Conservation (phyloP, 2,797 vertebrate genomes). For the Toxotes lorentzi region DNA sequence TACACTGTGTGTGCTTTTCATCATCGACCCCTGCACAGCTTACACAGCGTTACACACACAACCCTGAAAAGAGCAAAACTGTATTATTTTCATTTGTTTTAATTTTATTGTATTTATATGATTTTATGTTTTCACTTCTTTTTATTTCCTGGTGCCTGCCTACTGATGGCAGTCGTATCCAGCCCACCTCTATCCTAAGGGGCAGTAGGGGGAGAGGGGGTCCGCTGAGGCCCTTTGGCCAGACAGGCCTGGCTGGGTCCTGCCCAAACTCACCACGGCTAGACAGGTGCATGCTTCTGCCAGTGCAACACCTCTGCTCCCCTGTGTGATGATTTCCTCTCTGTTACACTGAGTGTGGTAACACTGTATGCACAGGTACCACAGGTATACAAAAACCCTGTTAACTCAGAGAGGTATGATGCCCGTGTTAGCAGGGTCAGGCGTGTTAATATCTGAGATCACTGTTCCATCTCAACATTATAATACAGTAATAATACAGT, state of each 20-base stretch:
- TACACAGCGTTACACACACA: not conserved
- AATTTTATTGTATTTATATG: constrained; percentile 19
- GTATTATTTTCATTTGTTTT: constrained; percentile 24
- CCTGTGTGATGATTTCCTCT: constrained; percentile 27
- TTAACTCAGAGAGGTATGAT: not conserved
- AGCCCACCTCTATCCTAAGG: constrained; percentile 87
- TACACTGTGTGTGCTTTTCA: not conserved
- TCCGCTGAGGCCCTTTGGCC: constrained; percentile 86
- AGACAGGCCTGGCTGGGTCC: constrained; percentile 85
- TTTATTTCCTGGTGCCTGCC: constrained; percentile 39
- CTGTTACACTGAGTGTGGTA: constrained; percentile 28
- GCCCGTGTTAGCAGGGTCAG: not conserved
- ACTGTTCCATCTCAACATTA: not conserved
- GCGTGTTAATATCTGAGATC: not conserved
- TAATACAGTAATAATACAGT: not conserved
- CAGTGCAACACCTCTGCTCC: constrained; percentile 65
- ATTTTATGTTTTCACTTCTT: constrained; percentile 40
- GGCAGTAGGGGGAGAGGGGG: constrained; percentile 83
- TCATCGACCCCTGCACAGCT: not conserved
- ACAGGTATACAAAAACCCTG: not conserved
- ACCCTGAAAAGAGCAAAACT: not conserved
- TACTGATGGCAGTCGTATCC: constrained; percentile 79
- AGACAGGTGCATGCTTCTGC: constrained; percentile 89
- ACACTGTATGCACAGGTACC: constrained; percentile 23
- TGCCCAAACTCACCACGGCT: constrained; percentile 87